Conservation (phyloP, 2,113 vertebrate species). For the Nesogale talazaci region DNA sequence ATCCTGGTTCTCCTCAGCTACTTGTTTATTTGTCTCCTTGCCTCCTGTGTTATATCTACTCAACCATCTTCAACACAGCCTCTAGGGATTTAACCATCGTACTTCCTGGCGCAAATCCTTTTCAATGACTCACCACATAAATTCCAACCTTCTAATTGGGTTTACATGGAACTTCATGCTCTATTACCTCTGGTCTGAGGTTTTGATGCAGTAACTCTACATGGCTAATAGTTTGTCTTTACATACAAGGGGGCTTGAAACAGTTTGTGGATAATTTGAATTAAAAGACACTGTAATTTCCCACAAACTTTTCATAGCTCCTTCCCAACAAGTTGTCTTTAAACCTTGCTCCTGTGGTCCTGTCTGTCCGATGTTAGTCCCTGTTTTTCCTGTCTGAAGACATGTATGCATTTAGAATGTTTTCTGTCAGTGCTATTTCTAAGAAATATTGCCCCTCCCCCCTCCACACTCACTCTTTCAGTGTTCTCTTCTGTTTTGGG, state of each 20-base stretch:
- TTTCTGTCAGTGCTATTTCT: background rate
- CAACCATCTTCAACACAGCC: conserved; percentile 5
- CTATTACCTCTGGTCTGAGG: background rate
- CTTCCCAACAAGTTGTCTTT: background rate
- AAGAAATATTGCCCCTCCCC: background rate
- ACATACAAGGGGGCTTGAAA: too few relatives aligned
- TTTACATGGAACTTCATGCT: conserved; percentile 31
- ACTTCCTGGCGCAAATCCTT: conserved; percentile 5
- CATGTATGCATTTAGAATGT: background rate
- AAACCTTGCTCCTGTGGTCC: background rate
- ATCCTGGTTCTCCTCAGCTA: background rate
- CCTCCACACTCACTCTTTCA: background rate
- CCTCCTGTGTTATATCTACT: background rate
- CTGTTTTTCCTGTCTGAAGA: background rate
- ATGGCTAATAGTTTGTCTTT: background rate
- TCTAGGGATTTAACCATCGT: conserved; percentile 12
- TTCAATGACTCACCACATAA: conserved; percentile 50
- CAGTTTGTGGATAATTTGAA: too few relatives aligned
- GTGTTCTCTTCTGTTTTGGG: background rate
- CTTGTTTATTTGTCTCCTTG: conserved; percentile 13
- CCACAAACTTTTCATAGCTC: too few relatives aligned
- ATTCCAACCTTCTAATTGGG: conserved; percentile 50
- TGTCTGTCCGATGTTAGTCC: background rate
- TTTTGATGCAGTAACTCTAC: background rate
- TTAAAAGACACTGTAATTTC: too few relatives aligned